Evolutionary conservation across 2,888 invertebrate genomes (phyloP).

Genomic region (Chymomyza amoena): DNA sequence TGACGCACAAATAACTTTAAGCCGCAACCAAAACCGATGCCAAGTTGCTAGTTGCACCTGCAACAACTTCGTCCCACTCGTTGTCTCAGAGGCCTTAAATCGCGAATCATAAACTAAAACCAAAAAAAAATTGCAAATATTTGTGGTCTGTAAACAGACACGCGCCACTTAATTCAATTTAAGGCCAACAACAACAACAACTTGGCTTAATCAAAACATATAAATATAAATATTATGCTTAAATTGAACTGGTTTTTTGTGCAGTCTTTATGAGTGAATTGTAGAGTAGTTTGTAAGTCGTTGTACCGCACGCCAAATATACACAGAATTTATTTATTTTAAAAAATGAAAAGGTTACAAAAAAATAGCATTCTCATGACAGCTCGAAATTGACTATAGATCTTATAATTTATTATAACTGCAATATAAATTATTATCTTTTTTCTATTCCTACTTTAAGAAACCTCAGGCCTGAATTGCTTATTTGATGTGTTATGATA

Average conservation of each 20-base stretch:
- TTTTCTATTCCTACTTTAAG: too few species aligned
- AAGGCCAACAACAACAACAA: constrained; percentile 9
- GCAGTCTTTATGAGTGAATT: too few species aligned
- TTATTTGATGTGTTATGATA: too few species aligned
- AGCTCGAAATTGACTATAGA: too few species aligned
- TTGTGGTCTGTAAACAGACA: constrained; percentile 38
- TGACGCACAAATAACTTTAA: background rate
- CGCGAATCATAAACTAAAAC: constrained; percentile 8
- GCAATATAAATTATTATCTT: too few species aligned
- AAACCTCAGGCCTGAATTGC: too few species aligned
- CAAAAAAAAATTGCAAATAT: constrained; percentile 18
- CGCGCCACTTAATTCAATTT: constrained; percentile 39
- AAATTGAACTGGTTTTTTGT: constrained; percentile 18
- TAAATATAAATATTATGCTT: constrained; percentile 6
- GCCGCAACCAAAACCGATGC: background rate
- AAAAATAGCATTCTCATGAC: too few species aligned
- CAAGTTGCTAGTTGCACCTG: background rate
- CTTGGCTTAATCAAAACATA: background rate
- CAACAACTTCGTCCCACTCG: background rate
- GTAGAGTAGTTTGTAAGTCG: too few species aligned
- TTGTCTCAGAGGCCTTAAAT: background rate
- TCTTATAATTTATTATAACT: too few species aligned
- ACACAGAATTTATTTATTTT: too few species aligned
- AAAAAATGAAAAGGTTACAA: too few species aligned
- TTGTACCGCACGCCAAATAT: too few species aligned